Percentiles rank a stretch among this genome's conserved stretches.
These are phyloP conservation scores for Stegodyphus dumicola DNA, from an alignment of 1,140 invertebrate genomes.

Conservation along the genomic window DNA sequence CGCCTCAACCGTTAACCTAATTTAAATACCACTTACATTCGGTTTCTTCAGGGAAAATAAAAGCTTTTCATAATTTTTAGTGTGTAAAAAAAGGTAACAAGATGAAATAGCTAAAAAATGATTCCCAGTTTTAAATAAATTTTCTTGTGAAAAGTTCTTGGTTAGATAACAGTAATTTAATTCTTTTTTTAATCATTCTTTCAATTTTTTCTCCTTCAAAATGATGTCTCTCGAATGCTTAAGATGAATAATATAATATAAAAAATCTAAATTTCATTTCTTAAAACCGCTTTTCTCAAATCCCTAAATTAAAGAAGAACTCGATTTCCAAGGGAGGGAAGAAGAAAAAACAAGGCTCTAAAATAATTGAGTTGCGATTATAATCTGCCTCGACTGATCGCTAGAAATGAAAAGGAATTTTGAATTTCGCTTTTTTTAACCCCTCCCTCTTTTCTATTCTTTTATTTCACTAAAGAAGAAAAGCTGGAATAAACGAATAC, in stretches of 20 bases:
- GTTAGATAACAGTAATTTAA: conserved; percentile 41
- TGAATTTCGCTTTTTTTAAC: background rate
- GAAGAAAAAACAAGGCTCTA: conserved; percentile 27
- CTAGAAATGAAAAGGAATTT: conserved; percentile 48
- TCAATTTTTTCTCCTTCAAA: conserved; percentile 17
- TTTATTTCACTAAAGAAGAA: conserved; percentile 42
- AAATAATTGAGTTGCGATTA: conserved; percentile 56
- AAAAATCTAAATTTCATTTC: background rate
- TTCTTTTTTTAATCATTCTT: conserved; percentile 13
- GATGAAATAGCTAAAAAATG: conserved; percentile 14
- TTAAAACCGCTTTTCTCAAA: conserved; percentile 1
- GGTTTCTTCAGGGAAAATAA: background rate
- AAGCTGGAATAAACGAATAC: conserved; percentile 30
- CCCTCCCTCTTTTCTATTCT: background rate
- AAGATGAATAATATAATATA: background rate
- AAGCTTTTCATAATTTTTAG: background rate
- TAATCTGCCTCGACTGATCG: conserved; percentile 49
- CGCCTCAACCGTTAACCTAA: background rate
- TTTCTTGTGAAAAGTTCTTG: conserved; percentile 18
- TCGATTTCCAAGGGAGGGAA: conserved; percentile 32
- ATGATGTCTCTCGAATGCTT: background rate
- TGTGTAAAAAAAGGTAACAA: conserved; percentile 3
- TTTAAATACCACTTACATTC: background rate
- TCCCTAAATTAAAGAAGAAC: conserved; percentile 41
- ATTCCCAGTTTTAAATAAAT: conserved; percentile 18